phyloP scores from a whole-genome alignment of 2,113 vertebrate species.

The Geococcyx californianus region DNA sequence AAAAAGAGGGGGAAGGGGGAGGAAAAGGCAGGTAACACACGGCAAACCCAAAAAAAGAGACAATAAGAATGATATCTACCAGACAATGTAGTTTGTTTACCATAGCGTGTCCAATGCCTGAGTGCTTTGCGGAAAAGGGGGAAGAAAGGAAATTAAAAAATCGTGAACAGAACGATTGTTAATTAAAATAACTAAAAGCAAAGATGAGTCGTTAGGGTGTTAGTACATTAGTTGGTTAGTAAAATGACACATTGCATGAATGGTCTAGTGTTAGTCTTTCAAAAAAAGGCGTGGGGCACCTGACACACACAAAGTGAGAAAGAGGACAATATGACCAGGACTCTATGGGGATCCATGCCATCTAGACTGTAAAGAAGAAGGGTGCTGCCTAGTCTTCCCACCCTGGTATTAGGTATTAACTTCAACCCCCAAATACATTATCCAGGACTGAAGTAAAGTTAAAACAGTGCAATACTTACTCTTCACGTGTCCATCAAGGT shows the following conservation, averaged over 20 bases:
- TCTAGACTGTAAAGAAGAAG: constrained; percentile 15
- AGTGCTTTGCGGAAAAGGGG: constrained; percentile 99
- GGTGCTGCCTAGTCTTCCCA: constrained; percentile 24
- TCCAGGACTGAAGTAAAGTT: background rate
- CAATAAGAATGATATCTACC: constrained; percentile 99
- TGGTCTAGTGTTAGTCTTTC: constrained; percentile 91
- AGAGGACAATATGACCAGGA: constrained; percentile 79
- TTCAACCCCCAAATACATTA: background rate
- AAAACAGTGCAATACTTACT: constrained; percentile 72
- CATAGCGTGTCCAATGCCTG: constrained; percentile 99
- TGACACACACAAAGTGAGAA: constrained; percentile 80
- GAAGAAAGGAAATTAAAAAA: constrained; percentile 99
- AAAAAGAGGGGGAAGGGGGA: constrained; percentile 39
- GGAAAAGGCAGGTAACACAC: constrained; percentile 92
- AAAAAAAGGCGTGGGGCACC: constrained; percentile 78
- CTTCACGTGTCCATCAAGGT: constrained; percentile 19
- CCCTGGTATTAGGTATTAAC: background rate
- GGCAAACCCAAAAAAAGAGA: constrained; percentile 99
- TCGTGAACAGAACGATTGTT: constrained; percentile 99
- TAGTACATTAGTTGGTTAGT: constrained; percentile 96
- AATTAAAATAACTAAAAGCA: constrained; percentile 96
- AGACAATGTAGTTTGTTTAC: constrained; percentile 99
- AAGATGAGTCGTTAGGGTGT: constrained; percentile 92
- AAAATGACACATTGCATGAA: constrained; percentile 96
- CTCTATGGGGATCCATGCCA: constrained; percentile 69